Conservation (phyloP, 2,888 invertebrate species). For the Microctonus aethiopoides region DNA sequence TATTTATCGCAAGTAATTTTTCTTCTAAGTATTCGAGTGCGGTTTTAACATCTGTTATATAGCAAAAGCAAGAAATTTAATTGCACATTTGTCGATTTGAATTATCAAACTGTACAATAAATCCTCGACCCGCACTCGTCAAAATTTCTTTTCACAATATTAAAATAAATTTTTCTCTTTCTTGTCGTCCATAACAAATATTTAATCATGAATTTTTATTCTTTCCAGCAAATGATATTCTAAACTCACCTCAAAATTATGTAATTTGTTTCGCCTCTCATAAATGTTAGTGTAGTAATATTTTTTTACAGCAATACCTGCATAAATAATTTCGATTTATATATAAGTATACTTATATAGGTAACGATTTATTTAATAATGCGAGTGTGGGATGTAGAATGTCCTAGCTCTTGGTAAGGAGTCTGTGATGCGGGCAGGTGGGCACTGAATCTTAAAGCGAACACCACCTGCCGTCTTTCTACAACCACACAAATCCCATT, state of each 20-base stretch:
- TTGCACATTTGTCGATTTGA: too few species aligned
- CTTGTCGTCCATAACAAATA: background rate
- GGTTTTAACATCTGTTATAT: constrained; percentile 21
- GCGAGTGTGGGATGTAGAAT: background rate
- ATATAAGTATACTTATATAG: background rate
- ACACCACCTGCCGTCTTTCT: background rate
- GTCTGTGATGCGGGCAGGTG: background rate
- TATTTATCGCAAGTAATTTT: background rate
- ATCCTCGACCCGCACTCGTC: constrained; percentile 12
- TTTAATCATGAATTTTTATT: background rate
- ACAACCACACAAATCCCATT: background rate
- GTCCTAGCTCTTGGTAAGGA: background rate
- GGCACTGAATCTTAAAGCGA: background rate
- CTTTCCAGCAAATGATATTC: background rate
- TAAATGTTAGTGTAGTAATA: background rate
- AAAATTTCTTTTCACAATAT: background rate
- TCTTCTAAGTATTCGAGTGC: background rate
- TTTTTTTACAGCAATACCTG: background rate
- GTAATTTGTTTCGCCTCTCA: background rate
- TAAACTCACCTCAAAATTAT: background rate
- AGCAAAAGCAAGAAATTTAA: too few species aligned
- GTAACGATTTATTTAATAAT: background rate
- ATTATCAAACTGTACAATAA: too few species aligned
- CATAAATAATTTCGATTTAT: background rate
- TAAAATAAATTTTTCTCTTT: background rate